Percentiles rank a stretch among this genome's conserved stretches.
phyloP scores from a whole-genome alignment of 2,888 invertebrate genomes.

The Chesias legatella region DNA sequence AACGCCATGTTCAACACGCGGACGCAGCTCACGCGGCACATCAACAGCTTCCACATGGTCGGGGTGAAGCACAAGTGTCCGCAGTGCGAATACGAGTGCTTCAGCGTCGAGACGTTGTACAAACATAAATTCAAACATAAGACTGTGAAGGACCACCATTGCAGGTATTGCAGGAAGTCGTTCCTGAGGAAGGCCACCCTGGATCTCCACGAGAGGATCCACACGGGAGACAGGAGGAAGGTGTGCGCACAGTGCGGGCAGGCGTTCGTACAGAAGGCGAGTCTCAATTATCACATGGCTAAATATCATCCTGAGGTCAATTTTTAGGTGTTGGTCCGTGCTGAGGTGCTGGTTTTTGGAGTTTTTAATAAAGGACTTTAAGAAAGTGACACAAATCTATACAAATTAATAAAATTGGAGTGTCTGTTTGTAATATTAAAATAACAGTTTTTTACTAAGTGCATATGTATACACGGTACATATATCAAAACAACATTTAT shows the following conservation, averaged over 20 bases:
- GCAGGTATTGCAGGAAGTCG: constrained; percentile 63
- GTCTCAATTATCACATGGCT: constrained; percentile 67
- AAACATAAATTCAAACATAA: constrained; percentile 68
- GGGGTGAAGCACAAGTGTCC: constrained; percentile 57
- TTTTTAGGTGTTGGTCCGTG: too few relatives aligned
- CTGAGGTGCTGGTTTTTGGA: too few relatives aligned
- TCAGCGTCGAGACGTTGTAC: constrained; percentile 48
- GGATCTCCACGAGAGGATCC: constrained; percentile 58
- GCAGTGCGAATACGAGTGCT: constrained; percentile 58
- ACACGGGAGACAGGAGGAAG: constrained; percentile 61
- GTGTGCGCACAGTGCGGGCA: constrained; percentile 59
- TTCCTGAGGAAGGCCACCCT: constrained; percentile 58
- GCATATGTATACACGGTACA: too few relatives aligned
- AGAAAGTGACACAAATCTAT: too few relatives aligned
- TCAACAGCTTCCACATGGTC: constrained; percentile 61
- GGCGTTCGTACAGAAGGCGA: constrained; percentile 70
- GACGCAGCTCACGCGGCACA: constrained; percentile 51
- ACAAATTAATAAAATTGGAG: too few relatives aligned
- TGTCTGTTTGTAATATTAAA: too few relatives aligned
- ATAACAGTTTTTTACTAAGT: too few relatives aligned
- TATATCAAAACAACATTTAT: too few relatives aligned
- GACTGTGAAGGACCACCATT: constrained; percentile 61
- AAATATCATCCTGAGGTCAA: constrained; percentile 65
- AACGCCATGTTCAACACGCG: constrained; percentile 53
- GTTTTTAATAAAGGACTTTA: too few relatives aligned